Evolutionary conservation across 2,797 vertebrate species (phyloP).

Genomic region (Girardinus metallicus): DNA sequence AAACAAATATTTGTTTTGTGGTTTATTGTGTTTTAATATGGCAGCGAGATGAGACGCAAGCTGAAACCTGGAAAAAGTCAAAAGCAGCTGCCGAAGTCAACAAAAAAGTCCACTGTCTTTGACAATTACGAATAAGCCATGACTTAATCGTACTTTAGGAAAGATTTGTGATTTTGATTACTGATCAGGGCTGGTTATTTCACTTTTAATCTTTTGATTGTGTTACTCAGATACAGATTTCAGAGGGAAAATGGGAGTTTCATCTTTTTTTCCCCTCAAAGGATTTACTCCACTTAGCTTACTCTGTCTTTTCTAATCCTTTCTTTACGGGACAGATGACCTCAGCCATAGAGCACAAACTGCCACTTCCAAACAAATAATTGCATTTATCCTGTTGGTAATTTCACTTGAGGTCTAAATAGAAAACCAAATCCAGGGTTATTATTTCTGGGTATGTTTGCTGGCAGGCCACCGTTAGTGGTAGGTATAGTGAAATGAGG

Average conservation of each 20-base stretch:
- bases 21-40: constrained; percentile 75
- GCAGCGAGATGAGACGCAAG: constrained; percentile 64
- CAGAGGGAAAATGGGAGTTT: constrained; percentile 24
- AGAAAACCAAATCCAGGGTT: constrained; percentile 45
- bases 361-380: constrained; percentile 35
- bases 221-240: constrained; percentile 54
- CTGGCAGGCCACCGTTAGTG: constrained; percentile 54
- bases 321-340: constrained; percentile 31
- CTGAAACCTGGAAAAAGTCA: constrained; percentile 57
- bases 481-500: constrained; percentile 72
- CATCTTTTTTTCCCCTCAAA: constrained; percentile 32
- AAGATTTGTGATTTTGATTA: constrained; percentile 71
- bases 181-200: constrained; percentile 61
- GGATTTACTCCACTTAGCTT: constrained; percentile 46
- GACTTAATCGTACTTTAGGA: constrained; percentile 63
- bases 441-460: constrained; percentile 53
- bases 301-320: constrained; percentile 42
- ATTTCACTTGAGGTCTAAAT: constrained; percentile 46
- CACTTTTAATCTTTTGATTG: constrained; percentile 60
- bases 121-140: constrained; percentile 48
- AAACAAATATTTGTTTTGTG: constrained; percentile 82
- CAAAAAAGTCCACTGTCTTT: constrained; percentile 41
- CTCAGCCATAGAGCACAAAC: constrained; percentile 37
- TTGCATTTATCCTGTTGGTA: constrained; percentile 20
- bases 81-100: constrained; percentile 66